A percentile compares a stretch with the other conserved stretches of the same genome.
phyloP scores from a whole-genome alignment of 2,888 invertebrate species.

The Pecten maximus region DNA sequence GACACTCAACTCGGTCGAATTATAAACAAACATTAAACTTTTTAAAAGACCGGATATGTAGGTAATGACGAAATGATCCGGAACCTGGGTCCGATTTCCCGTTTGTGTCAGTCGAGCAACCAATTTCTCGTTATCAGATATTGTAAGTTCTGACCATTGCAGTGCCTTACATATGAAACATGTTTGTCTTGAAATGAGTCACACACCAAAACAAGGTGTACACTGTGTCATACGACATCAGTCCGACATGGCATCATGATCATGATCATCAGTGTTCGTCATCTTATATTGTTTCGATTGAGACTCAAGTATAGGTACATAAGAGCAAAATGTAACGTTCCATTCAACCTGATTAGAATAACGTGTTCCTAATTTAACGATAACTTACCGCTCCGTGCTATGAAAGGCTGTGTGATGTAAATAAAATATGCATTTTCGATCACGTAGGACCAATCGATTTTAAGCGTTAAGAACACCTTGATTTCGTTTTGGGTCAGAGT shows the following conservation, averaged over 20 bases:
- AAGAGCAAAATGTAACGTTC: not conserved
- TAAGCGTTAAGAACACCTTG: not conserved
- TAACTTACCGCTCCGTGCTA: not conserved
- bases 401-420: constrained; percentile 20
- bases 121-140: no score
- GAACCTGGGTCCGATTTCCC: no score
- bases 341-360: not conserved
- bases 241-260: not conserved
- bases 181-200: not conserved
- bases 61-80: no score
- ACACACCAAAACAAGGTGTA: not conserved
- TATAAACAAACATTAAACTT: no score
- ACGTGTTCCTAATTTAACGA: not conserved
- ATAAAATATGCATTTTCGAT: constrained; percentile 13
- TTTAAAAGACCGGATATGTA: no score
- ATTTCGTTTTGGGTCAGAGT: not conserved
- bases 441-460: constrained; percentile 18
- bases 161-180: no score
- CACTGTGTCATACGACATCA: not conserved
- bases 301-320: not conserved
- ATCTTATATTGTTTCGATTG: no score
- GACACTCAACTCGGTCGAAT: no score
- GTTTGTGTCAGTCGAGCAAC: no score
- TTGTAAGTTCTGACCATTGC: no score
- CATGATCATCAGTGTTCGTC: not conserved